Percentiles rank a stretch among this genome's conserved stretches.
Conservation (phyloP, 2,113 vertebrate genomes). For the Saguinus imperator region DNA sequence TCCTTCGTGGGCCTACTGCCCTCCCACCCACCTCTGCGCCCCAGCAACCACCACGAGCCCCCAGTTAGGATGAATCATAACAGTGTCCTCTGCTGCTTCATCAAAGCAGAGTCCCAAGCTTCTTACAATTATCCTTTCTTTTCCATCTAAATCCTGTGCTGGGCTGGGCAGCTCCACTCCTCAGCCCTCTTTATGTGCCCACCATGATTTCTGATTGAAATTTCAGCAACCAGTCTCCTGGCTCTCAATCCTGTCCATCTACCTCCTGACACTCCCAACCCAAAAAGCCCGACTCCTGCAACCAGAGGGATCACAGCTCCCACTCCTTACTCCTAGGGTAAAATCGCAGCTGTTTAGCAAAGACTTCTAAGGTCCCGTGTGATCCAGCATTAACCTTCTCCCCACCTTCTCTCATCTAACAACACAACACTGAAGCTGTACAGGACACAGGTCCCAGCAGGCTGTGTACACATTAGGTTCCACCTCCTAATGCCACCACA, state of each 20-base stretch:
- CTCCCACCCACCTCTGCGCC: background rate
- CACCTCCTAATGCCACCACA: background rate
- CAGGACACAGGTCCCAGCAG: background rate
- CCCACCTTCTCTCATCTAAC: background rate
- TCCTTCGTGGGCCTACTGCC: too few species aligned
- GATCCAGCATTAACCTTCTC: background rate
- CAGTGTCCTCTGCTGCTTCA: background rate
- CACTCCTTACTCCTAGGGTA: background rate
- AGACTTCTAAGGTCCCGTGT: background rate
- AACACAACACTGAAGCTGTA: background rate
- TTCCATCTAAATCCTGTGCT: background rate
- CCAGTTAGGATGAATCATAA: background rate
- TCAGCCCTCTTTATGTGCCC: accelerated
- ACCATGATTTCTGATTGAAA: too few species aligned
- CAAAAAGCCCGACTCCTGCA: background rate
- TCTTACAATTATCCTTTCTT: accelerated
- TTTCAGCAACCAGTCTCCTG: background rate
- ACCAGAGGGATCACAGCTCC: background rate
- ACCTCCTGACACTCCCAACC: background rate
- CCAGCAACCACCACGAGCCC: background rate
- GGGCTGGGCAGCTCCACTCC: background rate
- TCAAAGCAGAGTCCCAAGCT: background rate
- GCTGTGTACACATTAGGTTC: background rate
- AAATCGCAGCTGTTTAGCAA: accelerated
- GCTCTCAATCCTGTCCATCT: background rate